Evolutionary conservation across 2,797 vertebrate genomes (phyloP).

Genomic region (Lacerta bilineata): DNA sequence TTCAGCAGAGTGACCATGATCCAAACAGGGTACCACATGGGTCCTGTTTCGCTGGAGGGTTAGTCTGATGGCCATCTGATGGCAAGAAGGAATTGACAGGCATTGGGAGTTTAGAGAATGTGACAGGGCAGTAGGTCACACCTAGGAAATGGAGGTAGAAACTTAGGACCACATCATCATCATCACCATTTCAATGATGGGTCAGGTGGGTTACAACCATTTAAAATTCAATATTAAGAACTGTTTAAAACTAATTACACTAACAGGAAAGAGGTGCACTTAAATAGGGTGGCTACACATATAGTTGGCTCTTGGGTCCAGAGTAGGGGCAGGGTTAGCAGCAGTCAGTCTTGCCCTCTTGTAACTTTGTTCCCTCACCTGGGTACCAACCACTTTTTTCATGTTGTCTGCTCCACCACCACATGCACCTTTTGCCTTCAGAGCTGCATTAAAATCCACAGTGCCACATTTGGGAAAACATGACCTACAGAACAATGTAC

Average conservation of each 20-base stretch:
- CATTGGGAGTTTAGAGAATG: not conserved
- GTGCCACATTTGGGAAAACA: not conserved
- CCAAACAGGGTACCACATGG: not conserved
- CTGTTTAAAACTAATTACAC: too few species aligned
- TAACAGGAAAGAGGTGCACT: too few species aligned
- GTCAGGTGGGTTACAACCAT: too few species aligned
- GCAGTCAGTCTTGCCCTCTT: not conserved
- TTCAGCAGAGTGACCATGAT: not conserved
- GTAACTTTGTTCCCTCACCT: not conserved
- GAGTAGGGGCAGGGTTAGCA: not conserved
- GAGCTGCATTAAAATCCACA: conserved; percentile 1
- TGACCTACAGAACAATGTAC: conserved; percentile 6
- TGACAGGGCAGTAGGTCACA: not conserved
- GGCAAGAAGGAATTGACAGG: not conserved
- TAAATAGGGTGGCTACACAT: too few species aligned
- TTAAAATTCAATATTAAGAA: too few species aligned
- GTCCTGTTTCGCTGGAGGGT: not conserved
- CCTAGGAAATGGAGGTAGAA: not conserved
- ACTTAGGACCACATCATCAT: too few species aligned
- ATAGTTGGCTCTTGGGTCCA: not conserved
- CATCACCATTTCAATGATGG: too few species aligned
- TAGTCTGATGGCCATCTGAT: not conserved
- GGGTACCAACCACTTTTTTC: not conserved
- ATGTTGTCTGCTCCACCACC: not conserved
- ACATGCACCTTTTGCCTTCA: not conserved